Conservation (phyloP, 2,113 vertebrate genomes). For the Nothobranchius kuhntae region DNA sequence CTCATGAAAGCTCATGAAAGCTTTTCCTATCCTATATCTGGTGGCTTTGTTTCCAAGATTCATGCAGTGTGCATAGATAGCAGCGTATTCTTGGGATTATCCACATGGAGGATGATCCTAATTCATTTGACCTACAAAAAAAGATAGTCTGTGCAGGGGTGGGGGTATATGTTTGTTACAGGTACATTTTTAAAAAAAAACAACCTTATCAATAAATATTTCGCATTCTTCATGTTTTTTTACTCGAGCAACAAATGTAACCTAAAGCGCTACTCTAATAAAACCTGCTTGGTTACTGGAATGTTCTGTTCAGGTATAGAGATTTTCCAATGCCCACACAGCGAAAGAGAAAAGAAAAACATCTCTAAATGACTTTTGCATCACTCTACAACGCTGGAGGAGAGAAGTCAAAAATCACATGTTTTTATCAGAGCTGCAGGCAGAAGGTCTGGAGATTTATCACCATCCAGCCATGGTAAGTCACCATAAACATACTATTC, state of each 20-base stretch:
- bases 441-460: constrained; percentile 36
- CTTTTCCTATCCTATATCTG: constrained; percentile 46
- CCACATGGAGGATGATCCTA: constrained; percentile 56
- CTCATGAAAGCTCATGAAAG: constrained; percentile 26
- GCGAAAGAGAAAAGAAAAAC: constrained; percentile 34
- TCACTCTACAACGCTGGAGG: constrained; percentile 22
- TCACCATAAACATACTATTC: constrained; percentile 46
- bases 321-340: constrained; percentile 70
- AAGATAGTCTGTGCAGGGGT: constrained; percentile 21
- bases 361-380: constrained; percentile 39
- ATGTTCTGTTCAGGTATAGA: constrained; percentile 51
- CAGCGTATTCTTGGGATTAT: constrained; percentile 64
- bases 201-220: too few relatives aligned
- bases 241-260: too few relatives aligned
- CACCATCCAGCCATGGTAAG: constrained; percentile 39
- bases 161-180: constrained; percentile 39
- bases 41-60: constrained; percentile 56
- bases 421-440: constrained; percentile 15
- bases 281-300: constrained; percentile 33
- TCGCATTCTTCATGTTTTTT: too few relatives aligned
- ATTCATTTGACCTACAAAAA: constrained; percentile 66
- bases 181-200: constrained; percentile 38
- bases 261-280: too few relatives aligned
- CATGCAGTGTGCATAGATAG: constrained; percentile 41
- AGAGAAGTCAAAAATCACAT: constrained; percentile 13